These are phyloP conservation scores for Ceratina japonica DNA, from an alignment of 1,140 invertebrate genomes.

Conservation along the genomic window DNA sequence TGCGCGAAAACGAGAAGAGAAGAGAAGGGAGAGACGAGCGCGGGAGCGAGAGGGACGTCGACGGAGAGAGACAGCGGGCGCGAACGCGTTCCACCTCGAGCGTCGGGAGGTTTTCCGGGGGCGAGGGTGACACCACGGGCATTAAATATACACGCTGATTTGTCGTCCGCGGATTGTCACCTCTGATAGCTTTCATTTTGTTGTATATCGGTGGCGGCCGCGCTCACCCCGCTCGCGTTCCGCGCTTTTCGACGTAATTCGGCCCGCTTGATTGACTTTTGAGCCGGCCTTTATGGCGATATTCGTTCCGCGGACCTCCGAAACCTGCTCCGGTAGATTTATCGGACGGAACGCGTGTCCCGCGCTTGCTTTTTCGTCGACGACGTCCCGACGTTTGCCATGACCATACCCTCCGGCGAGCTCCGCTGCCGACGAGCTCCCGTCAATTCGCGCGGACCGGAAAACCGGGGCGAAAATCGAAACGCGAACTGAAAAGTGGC, in stretches of 20 bases:
- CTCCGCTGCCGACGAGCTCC: conserved; percentile 51
- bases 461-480: not conserved
- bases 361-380: conserved; percentile 49
- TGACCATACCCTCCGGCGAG: not conserved
- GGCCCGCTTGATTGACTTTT: conserved; percentile 68
- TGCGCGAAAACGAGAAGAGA: not conserved
- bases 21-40: not conserved
- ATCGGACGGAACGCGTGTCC: conserved; percentile 47
- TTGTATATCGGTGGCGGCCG: conserved; percentile 65
- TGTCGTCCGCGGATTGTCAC: conserved; percentile 76
- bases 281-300: conserved; percentile 66
- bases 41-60: not conserved
- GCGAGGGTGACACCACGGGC: conserved; percentile 62
- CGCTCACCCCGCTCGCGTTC: conserved; percentile 40
- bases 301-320: conserved; percentile 52
- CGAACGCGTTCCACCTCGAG: conserved; percentile 59
- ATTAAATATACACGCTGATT: conserved; percentile 77
- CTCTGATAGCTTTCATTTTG: conserved; percentile 74
- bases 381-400: not conserved
- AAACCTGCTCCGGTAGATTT: conserved; percentile 47
- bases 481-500: too few relatives aligned
- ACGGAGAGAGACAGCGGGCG: conserved; percentile 30
- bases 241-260: conserved; percentile 66
- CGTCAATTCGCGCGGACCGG: not conserved
- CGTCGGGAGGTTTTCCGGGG: conserved; percentile 58